phyloP scores from a whole-genome alignment of 2,797 vertebrate genomes.

The Microctenopoma stevenorrisi region DNA sequence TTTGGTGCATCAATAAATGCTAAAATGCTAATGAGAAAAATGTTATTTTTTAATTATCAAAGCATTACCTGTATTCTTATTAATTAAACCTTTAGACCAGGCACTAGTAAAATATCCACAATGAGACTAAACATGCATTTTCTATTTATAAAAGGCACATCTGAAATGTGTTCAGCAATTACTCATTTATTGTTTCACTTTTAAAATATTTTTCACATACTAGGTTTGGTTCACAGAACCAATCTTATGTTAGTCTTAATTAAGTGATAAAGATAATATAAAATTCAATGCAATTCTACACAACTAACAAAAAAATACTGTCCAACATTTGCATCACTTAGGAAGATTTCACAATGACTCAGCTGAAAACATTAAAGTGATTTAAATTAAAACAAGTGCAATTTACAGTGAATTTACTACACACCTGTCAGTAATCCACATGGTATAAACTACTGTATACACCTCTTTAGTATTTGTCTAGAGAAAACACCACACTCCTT shows the following conservation, averaged over 20 bases:
- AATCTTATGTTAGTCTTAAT: conserved; percentile 73
- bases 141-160: conserved; percentile 7
- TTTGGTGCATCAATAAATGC: background rate
- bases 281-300: conserved; percentile 69
- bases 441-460: conserved; percentile 49
- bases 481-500: conserved; percentile 19
- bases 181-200: conserved; percentile 72
- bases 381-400: conserved; percentile 70
- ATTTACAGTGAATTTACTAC: conserved; percentile 63
- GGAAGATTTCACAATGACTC: conserved; percentile 49
- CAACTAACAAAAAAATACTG: conserved; percentile 55
- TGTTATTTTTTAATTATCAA: too few relatives aligned
- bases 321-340: conserved; percentile 44
- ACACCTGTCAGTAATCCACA: conserved; percentile 66
- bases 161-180: conserved; percentile 59
- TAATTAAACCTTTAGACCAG: too few relatives aligned
- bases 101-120: too few relatives aligned
- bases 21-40: too few relatives aligned
- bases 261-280: conserved; percentile 71
- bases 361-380: conserved; percentile 41
- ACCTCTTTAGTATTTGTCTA: conserved; percentile 54
- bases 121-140: too few relatives aligned
- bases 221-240: conserved; percentile 86
- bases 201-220: conserved; percentile 68
- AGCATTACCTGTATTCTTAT: too few relatives aligned